Percentiles rank a stretch among this genome's conserved stretches.
Evolutionary conservation across 2,797 vertebrate genomes (phyloP).

Genomic region (Darevskia mixta): DNA sequence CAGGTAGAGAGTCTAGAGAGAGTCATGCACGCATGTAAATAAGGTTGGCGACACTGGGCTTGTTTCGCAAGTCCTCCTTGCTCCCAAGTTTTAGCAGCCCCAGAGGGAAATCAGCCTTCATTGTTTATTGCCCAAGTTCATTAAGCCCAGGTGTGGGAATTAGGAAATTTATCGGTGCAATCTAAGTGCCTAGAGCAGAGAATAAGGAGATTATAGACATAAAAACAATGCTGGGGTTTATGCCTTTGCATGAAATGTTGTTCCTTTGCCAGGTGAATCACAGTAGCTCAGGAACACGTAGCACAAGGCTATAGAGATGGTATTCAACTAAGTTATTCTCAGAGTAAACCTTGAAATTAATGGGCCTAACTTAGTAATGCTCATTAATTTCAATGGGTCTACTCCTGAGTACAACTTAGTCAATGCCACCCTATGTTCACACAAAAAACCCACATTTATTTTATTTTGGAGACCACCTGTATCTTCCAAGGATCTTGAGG

Average conservation of each 20-base stretch:
- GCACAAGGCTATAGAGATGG: background rate
- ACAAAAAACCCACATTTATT: no score
- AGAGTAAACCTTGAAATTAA: no score
- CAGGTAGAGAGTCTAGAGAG: background rate
- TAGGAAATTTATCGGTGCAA: constrained; percentile 8
- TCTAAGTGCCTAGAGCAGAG: constrained; percentile 26
- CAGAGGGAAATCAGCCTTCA: constrained; percentile 10
- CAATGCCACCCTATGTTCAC: no score
- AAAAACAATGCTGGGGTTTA: background rate
- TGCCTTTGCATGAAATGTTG: constrained; percentile 1
- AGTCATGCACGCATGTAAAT: background rate
- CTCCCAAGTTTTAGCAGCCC: background rate
- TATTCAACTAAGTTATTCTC: no score
- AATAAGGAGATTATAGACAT: background rate
- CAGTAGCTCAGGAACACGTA: background rate
- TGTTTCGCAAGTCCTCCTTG: background rate
- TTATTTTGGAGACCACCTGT: no score
- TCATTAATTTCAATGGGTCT: no score
- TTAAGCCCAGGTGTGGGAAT: constrained; percentile 22
- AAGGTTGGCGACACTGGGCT: background rate
- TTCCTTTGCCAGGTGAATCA: constrained; percentile 4
- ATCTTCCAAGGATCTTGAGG: no score
- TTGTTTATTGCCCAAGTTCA: constrained; percentile 10
- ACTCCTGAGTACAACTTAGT: no score
- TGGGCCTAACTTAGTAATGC: no score